Conservation (phyloP, 2,797 vertebrate genomes). For the Mus minutoides region DNA sequence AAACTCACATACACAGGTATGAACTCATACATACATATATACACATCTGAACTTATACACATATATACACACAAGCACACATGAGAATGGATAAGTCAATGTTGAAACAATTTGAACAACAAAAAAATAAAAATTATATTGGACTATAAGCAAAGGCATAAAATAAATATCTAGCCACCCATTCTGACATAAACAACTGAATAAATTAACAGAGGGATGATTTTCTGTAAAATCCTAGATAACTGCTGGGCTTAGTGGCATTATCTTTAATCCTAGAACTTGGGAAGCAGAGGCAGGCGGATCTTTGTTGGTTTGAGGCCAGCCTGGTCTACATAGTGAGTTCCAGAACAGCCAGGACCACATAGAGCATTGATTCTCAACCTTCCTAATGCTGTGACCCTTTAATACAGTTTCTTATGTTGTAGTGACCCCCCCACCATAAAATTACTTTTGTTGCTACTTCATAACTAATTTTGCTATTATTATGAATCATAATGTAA, state of each 20-base stretch:
- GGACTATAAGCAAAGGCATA: slow-evolving; percentile 7
- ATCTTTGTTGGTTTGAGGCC: neutral
- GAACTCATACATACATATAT: neutral
- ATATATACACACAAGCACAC: neutral
- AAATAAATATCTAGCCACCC: neutral
- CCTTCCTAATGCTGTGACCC: neutral
- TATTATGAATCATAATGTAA: neutral
- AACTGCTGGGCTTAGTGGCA: neutral
- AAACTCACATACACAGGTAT: neutral
- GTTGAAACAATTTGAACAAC: neutral
- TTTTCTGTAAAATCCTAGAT: neutral
- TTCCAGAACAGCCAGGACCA: neutral
- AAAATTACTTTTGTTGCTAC: neutral
- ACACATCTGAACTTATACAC: neutral
- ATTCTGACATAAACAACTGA: neutral
- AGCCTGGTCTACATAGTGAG: neutral
- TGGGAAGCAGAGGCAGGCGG: neutral
- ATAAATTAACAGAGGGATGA: neutral
- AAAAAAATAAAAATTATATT: neutral
- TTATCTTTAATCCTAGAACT: neutral
- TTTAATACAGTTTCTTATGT: neutral
- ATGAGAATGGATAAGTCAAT: neutral
- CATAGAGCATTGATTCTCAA: neutral
- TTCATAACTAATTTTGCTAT: neutral
- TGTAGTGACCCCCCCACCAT: neutral